These are phyloP conservation scores for Xerus rutilus DNA, from an alignment of 2,797 vertebrate species.

Conservation along the genomic window DNA sequence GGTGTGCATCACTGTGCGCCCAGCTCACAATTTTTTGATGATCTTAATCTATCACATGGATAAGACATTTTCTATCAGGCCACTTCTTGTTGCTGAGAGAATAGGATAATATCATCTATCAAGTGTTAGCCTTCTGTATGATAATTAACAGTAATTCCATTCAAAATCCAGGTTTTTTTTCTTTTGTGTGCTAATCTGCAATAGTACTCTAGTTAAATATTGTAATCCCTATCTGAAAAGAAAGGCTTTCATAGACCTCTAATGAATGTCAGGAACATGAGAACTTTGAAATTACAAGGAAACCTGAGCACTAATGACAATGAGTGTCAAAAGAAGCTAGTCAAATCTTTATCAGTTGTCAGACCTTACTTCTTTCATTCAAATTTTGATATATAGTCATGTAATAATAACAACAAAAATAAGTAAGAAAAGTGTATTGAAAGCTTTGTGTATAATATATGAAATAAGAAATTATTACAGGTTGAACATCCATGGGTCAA, in stretches of 20 bases:
- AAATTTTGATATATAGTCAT: not conserved
- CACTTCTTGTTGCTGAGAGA: not conserved
- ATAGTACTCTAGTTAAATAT: slow-evolving; percentile 26
- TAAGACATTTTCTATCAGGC: not conserved
- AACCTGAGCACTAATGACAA: not conserved
- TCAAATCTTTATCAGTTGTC: not conserved
- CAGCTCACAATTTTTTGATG: not conserved
- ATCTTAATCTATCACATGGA: not conserved
- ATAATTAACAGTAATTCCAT: slow-evolving; percentile 32
- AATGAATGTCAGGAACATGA: not conserved
- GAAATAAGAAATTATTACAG: not conserved
- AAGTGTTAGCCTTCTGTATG: not conserved
- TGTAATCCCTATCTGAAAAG: slow-evolving; percentile 2
- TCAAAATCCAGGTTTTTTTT: slow-evolving; percentile 37
- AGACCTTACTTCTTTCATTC: not conserved
- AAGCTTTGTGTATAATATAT: not conserved
- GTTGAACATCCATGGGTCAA: not conserved
- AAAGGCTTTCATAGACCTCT: not conserved
- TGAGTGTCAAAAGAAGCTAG: not conserved
- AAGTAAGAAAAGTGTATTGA: not conserved
- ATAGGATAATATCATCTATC: not conserved
- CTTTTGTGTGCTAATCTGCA: slow-evolving; percentile 2
- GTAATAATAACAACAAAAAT: not conserved
- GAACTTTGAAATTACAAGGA: not conserved
- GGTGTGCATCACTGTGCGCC: no score